Base-by-base conservation (phyloP, 2,113 vertebrate genomes). In the Seriola aureovittata region DNA sequence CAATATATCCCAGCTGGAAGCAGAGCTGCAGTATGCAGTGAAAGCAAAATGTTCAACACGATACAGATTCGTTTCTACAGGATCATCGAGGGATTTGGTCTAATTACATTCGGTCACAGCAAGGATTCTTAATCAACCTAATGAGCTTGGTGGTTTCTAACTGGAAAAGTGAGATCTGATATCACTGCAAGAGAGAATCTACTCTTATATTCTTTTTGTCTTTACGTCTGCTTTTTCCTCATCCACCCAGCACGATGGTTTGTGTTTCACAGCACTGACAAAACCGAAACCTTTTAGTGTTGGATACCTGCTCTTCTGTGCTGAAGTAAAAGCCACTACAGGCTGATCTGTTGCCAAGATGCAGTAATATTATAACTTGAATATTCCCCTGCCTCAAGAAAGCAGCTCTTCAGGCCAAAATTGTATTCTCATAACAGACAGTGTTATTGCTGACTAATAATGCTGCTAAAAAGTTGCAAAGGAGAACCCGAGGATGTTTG, bases 81-180 rank as follows among this genome's bases (percentile, higher is more conserved):
- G 71, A 81, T 89, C 81, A 90, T 81, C 50, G 0, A 52, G 84
- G 77, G 89, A 91, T 88, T 90, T 88, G 75, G 46, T 91, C 67
- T 84, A 89, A 89, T 91, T 89, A 78, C 67, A 58, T 86, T 88
- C 74, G 62, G 79, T 75, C 86, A 77, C 80, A 85, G 81, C 79
- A 58, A 79, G 70, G 59, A 75, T 88, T 81, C 72, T 67, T 81
- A 90, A 87, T 91, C 85, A 92, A 74, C 57, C 75, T 82, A 89
- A 92, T 88, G 89, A 88, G 74, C 55, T 48, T 21, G 40, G 46
- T 75, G 83, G 67, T 78, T 73, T 42, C 62, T 52, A 68, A 77
- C 32, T 75, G 50, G 59, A 69, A 79, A 84, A 60, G 75, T 29
- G 55, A 84, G 75, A 77, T 84, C 58, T 42, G 42, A 89, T 58